Percentiles rank a stretch among this genome's conserved stretches.
Conservation (phyloP, 2,888 invertebrate species). For the Sympetrum striolatum region DNA sequence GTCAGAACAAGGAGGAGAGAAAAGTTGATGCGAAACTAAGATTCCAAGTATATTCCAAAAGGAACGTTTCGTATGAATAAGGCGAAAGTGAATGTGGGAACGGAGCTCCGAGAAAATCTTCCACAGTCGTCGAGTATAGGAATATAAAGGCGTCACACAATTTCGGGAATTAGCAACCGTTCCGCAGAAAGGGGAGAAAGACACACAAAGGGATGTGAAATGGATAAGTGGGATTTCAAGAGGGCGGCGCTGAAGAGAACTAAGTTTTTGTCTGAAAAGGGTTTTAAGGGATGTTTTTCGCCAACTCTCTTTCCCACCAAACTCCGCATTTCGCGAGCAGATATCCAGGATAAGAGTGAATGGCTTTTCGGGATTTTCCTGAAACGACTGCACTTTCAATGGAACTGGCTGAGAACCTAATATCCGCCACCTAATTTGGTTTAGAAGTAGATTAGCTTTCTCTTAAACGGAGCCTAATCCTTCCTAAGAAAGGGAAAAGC, state of each 20-base stretch:
- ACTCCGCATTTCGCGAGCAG: not conserved
- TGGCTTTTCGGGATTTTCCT: no score
- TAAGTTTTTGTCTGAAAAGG: slow-evolving; percentile 10
- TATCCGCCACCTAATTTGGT: no score
- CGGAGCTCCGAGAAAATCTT: not conserved
- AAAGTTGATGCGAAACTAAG: not conserved
- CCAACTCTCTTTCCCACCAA: not conserved
- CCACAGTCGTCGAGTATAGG: not conserved
- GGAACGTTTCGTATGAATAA: not conserved
- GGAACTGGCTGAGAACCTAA: no score
- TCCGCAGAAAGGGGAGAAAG: not conserved
- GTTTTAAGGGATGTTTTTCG: slow-evolving; percentile 2
- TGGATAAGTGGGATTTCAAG: not conserved
- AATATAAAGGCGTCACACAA: not conserved
- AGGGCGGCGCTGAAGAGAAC: not conserved
- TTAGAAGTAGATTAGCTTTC: no score
- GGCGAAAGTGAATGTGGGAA: not conserved
- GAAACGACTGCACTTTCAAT: no score
- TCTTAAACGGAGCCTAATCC: no score
- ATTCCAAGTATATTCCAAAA: not conserved
- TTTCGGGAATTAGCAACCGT: not conserved
- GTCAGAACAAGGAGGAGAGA: not conserved
- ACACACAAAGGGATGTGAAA: not conserved
- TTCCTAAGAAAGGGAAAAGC: no score
- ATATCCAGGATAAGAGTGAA: no score